These are phyloP conservation scores for Urophycis tenuis DNA, from an alignment of 2,797 vertebrate genomes.

Conservation along the genomic window DNA sequence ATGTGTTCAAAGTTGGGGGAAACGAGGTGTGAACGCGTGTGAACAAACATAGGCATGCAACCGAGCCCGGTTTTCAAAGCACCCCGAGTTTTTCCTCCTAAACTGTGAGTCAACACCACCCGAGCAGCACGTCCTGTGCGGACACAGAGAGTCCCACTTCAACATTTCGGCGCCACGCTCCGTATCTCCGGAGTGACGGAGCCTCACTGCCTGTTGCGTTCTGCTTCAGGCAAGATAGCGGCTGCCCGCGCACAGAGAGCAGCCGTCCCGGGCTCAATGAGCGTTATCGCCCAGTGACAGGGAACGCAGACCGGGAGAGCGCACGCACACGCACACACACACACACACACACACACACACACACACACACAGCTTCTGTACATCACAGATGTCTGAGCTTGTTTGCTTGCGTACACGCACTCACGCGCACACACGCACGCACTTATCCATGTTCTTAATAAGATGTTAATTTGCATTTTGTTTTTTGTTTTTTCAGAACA, in stretches of 20 bases:
- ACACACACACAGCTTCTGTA: not conserved
- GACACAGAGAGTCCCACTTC: too few relatives aligned
- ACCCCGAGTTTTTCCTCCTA: not conserved
- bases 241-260: not conserved
- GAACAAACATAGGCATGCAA: not conserved
- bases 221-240: conserved; percentile 18
- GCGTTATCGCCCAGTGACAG: conserved; percentile 12
- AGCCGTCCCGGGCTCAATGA: conserved; percentile 11
- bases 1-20: not conserved
- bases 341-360: not conserved
- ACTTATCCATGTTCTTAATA: not conserved
- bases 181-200: not conserved
- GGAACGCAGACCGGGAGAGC: not conserved
- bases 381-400: not conserved
- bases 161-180: not conserved
- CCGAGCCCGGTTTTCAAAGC: not conserved
- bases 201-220: not conserved
- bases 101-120: too few relatives aligned
- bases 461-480: not conserved
- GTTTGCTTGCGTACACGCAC: not conserved
- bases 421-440: not conserved
- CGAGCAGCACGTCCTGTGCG: too few relatives aligned
- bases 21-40: not conserved
- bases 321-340: conserved; percentile 1
- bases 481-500: not conserved